phyloP scores from a whole-genome alignment of 92 coral and sea anemone species.

The Paragorgia papillata region DNA sequence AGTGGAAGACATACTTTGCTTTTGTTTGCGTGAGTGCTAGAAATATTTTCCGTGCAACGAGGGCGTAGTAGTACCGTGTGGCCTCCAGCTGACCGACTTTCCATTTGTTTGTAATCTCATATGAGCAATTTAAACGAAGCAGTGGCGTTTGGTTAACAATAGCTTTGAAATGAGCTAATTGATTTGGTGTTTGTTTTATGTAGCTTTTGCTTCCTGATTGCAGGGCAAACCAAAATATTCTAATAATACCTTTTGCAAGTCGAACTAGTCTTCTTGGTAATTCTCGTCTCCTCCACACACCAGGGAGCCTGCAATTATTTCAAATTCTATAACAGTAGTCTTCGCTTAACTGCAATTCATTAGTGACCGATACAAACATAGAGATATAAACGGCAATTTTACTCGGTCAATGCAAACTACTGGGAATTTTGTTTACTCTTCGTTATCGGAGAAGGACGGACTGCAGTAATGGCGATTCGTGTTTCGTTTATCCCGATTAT shows the following conservation, averaged over 20 bases:
- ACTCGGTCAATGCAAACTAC: too few species aligned
- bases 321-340: background rate
- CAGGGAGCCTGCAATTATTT: background rate
- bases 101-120: slow-evolving; percentile 10
- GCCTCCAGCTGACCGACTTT: too few species aligned
- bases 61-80: too few species aligned
- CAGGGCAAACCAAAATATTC: background rate
- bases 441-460: slow-evolving; percentile 23
- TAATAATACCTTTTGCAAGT: background rate
- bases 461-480: slow-evolving; percentile 17
- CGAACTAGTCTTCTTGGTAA: background rate
- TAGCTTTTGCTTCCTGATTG: background rate
- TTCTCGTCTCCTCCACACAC: too few species aligned
- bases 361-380: too few species aligned
- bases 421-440: slow-evolving; percentile 39
- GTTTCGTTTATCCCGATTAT: slow-evolving; percentile 31
- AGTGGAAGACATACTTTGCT: background rate
- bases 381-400: too few species aligned
- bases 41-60: too few species aligned
- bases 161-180: slow-evolving; percentile 38
- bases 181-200: slow-evolving; percentile 35
- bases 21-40: too few species aligned
- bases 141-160: slow-evolving; percentile 26
- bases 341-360: too few species aligned
- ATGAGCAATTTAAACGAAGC: slow-evolving; percentile 19